phyloP scores from a whole-genome alignment of 53 echinoderm and acorn worm species.

The Paelopatides confundens region DNA sequence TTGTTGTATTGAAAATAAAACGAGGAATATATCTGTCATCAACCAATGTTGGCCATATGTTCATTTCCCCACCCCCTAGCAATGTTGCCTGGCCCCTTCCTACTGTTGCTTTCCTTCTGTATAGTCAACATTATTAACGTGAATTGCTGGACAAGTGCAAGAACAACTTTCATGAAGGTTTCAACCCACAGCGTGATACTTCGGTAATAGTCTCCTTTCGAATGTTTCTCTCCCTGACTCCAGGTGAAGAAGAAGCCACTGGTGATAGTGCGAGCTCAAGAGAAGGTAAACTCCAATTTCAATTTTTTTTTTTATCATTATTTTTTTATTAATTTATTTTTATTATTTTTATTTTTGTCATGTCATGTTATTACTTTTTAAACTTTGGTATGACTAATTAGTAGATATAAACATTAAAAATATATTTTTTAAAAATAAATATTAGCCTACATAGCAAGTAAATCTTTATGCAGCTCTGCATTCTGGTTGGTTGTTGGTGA shows the following conservation, averaged over 20 bases:
- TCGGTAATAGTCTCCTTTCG: slow-evolving; percentile 95
- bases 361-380: background rate
- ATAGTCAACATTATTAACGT: slow-evolving; percentile 33
- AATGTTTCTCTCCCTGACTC: slow-evolving; percentile 90
- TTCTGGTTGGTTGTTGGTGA: no score
- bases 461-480: no score
- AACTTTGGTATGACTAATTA: no score
- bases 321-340: no score
- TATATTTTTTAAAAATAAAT: no score
- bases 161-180: slow-evolving; percentile 61
- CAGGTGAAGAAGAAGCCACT: slow-evolving; percentile 89
- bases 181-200: slow-evolving; percentile 77
- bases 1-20: no score
- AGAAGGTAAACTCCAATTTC: slow-evolving; percentile 57
- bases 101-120: slow-evolving; percentile 37
- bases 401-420: no score
- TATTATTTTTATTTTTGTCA: background rate
- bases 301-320: background rate
- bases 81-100: slow-evolving; percentile 8
- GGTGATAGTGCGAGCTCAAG: slow-evolving; percentile 57
- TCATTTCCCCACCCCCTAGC: no score
- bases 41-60: no score
- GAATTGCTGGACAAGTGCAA: slow-evolving; percentile 97
- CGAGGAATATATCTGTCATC: no score
- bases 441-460: no score